Evolutionary conservation across 35 echinoderm and acorn worm species (phyloP).

Genomic region (Lytechinus pictus): DNA sequence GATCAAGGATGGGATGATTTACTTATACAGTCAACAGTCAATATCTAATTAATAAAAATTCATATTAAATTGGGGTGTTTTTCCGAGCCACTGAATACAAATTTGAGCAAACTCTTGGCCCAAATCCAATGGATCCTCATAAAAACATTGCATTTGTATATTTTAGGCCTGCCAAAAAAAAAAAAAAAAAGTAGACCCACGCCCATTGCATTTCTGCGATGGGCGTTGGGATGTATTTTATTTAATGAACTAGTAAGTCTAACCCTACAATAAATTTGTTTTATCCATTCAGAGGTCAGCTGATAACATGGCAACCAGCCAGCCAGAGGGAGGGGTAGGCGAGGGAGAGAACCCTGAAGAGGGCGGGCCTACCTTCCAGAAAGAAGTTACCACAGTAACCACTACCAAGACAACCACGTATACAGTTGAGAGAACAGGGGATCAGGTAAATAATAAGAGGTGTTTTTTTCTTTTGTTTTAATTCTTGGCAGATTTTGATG

Average conservation of each 20-base stretch:
- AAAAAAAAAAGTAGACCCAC: too few species aligned
- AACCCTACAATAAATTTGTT: neutral
- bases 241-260: neutral
- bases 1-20: too few species aligned
- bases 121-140: too few species aligned
- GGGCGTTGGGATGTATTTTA: too few species aligned
- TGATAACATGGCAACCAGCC: slow-evolving; percentile 39
- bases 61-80: too few species aligned
- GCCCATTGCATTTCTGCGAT: too few species aligned
- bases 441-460: slow-evolving; percentile 46
- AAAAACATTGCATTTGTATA: too few species aligned
- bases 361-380: slow-evolving; percentile 46
- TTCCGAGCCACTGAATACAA: too few species aligned
- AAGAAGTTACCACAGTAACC: slow-evolving; percentile 72
- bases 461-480: neutral
- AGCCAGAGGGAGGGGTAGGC: slow-evolving; percentile 2
- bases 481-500: neutral
- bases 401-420: slow-evolving; percentile 75
- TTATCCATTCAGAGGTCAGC: slow-evolving; percentile 45
- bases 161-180: too few species aligned
- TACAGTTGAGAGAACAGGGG: slow-evolving; percentile 66
- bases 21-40: too few species aligned
- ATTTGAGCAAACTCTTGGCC: too few species aligned
- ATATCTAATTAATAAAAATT: too few species aligned
- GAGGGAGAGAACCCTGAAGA: neutral